Percentiles rank a stretch among this genome's conserved stretches.
Conservation (phyloP, 2,888 invertebrate species). For the Tachina grossa region DNA sequence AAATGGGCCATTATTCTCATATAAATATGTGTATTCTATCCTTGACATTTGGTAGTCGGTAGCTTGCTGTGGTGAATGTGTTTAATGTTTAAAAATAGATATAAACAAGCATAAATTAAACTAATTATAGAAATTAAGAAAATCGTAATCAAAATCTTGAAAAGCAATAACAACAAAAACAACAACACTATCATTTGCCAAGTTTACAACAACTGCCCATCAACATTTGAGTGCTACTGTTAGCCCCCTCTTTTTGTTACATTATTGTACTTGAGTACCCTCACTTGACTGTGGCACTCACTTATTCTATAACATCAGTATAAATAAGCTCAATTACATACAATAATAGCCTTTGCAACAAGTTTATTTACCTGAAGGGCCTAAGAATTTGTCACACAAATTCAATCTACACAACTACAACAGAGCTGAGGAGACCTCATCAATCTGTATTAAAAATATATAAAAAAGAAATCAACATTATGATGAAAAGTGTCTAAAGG, state of each 20-base stretch:
- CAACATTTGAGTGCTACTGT: not conserved
- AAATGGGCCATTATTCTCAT: too few species aligned
- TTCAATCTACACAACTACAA: slow-evolving; percentile 5
- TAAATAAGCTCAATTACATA: slow-evolving; percentile 63
- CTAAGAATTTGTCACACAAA: slow-evolving; percentile 49
- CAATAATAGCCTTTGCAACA: slow-evolving; percentile 52
- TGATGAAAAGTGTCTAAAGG: slow-evolving; percentile 41
- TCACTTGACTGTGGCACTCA: slow-evolving; percentile 4
- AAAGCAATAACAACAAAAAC: not conserved
- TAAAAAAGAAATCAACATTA: slow-evolving; percentile 12
- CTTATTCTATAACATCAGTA: slow-evolving; percentile 50
- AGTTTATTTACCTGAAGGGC: slow-evolving; percentile 52
- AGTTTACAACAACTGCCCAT: not conserved
- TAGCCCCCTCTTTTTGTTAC: not conserved
- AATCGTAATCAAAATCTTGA: not conserved
- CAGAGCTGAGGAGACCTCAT: slow-evolving; percentile 16
- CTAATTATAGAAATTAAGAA: slow-evolving; percentile 52
- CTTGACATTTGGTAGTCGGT: too few species aligned
- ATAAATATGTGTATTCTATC: too few species aligned
- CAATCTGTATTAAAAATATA: slow-evolving; percentile 38
- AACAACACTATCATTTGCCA: not conserved
- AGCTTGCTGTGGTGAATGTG: too few species aligned
- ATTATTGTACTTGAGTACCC: not conserved
- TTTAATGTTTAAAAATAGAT: too few species aligned
- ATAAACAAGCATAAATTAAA: slow-evolving; percentile 53